phyloP scores from a whole-genome alignment of 30 jellyfish, hydroid and myxozoan genomes.

The Phacellophora camtschatica region DNA sequence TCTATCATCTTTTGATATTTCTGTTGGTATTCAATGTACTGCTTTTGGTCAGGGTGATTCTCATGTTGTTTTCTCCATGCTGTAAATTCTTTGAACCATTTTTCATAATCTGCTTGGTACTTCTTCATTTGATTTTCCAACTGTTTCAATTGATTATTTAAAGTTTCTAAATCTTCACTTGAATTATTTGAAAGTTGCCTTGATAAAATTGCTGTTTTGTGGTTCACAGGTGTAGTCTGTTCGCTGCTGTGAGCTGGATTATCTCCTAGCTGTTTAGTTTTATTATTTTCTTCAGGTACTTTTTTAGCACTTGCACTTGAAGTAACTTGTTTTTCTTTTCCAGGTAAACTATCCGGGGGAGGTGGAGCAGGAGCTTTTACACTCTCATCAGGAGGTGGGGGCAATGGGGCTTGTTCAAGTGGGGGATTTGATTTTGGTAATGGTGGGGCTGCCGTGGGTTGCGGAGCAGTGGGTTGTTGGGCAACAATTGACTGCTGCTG shows the following conservation, averaged over 20 bases:
- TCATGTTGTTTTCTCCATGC: slow-evolving; percentile 91
- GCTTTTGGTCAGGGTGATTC: slow-evolving; percentile 90
- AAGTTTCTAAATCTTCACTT: slow-evolving; percentile 35
- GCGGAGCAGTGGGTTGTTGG: neutral
- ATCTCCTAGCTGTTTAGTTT: neutral
- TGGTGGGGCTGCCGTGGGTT: slow-evolving; percentile 1
- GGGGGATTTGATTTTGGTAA: slow-evolving; percentile 43
- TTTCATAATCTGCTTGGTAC: slow-evolving; percentile 82
- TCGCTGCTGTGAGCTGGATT: neutral
- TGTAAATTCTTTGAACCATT: slow-evolving; percentile 86
- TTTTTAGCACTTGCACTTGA: neutral
- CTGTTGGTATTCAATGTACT: slow-evolving; percentile 85
- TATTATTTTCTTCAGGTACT: neutral
- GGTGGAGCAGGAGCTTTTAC: slow-evolving; percentile 45
- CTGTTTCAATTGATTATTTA: slow-evolving; percentile 43
- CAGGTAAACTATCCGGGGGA: slow-evolving; percentile 50
- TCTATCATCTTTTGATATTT: slow-evolving; percentile 84
- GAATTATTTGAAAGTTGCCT: slow-evolving; percentile 8
- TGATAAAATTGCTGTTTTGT: slow-evolving; percentile 19
- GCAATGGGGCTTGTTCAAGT: slow-evolving; percentile 28
- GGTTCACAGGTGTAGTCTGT: neutral
- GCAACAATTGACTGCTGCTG: too few species aligned
- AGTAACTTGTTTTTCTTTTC: neutral
- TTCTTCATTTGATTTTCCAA: slow-evolving; percentile 83
- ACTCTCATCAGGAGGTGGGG: slow-evolving; percentile 44